Base-by-base conservation (phyloP, 2,113 vertebrate genomes). In the Planiliza haematocheilus region DNA sequence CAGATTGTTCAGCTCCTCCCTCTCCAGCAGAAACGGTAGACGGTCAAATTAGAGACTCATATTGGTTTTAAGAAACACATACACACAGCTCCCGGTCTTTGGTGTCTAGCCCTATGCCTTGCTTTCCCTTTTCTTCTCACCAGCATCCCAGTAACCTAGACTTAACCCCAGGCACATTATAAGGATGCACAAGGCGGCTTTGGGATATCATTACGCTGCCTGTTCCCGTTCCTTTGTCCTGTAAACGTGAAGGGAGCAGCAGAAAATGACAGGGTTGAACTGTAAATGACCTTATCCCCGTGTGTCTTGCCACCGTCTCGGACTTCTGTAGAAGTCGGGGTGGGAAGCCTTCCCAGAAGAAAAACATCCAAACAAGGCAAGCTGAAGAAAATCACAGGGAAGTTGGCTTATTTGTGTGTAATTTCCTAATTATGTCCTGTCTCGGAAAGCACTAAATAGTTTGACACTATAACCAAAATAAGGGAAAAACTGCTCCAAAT, bases 1-100 rank as follows among this genome's bases (percentile, higher is more conserved):
- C 51, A 16, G 77, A 70, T 77, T 89, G 83, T 85, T 82, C 10
- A 1, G 42, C 17, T 70, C 81, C 53, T 66, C 49, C 59, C 45
- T 74, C 67, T 51, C 10, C 52, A 21, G 72, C 74, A 48, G 70
- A 81, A 64, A 65, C 57, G 51, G 74, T 38, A 77, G 52, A 80
- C 50, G 2, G 48, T 66, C 45, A 70, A 88, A 84, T 88, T 77
- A 86, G 55, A 71, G 77, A 67, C 69, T 75, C 51, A 13, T 63
- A 38, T 42, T 48, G 48, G 39, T 46, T 77, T 39, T 37, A 58
- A 67, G 11, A 71, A 38, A 75, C 11, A 70, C 55, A 72, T 34
- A 69, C 63, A 49, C 52, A 63, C 70, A 64, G 36, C 20, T 76
- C 45, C 57, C 48, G 58, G 43, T 63, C 37, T 43, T 24, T 7